Percentiles rank a stretch among this genome's conserved stretches.
Evolutionary conservation across 2,888 invertebrate genomes (phyloP).

Genomic region (Nephrotoma appendiculata): DNA sequence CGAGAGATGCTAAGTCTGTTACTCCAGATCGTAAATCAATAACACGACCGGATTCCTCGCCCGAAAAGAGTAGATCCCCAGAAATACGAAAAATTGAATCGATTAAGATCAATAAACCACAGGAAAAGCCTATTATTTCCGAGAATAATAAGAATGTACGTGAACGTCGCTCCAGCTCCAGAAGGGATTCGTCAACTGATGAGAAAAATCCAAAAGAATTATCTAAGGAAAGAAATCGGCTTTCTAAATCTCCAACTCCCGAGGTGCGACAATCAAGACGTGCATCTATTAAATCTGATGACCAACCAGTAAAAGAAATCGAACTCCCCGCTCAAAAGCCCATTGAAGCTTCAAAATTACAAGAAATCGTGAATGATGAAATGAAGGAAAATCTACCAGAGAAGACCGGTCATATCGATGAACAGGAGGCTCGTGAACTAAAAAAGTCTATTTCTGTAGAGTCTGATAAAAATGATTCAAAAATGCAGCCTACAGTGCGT

Average conservation of each 20-base stretch:
- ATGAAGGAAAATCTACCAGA: slow-evolving; percentile 11
- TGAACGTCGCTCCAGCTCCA: not conserved
- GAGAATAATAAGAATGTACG: not conserved
- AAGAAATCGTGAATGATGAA: not conserved
- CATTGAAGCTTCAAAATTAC: not conserved
- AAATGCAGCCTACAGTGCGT: slow-evolving; percentile 33
- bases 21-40: not conserved
- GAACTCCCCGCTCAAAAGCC: not conserved
- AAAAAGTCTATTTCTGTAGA: slow-evolving; percentile 7
- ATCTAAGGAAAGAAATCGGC: not conserved
- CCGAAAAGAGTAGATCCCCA: slow-evolving; percentile 12
- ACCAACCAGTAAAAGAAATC: not conserved
- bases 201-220: not conserved
- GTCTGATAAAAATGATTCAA: not conserved
- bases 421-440: slow-evolving; percentile 11
- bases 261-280: not conserved
- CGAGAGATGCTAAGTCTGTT: not conserved
- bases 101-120: not conserved
- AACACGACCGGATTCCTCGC: slow-evolving; percentile 16
- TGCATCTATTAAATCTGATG: not conserved
- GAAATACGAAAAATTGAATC: not conserved
- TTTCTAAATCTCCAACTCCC: not conserved
- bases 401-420: slow-evolving; percentile 15
- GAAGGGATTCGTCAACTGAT: not conserved
- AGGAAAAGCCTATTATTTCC: not conserved